Conservation (phyloP, 2,797 vertebrate genomes). For the Podarcis siculus region DNA sequence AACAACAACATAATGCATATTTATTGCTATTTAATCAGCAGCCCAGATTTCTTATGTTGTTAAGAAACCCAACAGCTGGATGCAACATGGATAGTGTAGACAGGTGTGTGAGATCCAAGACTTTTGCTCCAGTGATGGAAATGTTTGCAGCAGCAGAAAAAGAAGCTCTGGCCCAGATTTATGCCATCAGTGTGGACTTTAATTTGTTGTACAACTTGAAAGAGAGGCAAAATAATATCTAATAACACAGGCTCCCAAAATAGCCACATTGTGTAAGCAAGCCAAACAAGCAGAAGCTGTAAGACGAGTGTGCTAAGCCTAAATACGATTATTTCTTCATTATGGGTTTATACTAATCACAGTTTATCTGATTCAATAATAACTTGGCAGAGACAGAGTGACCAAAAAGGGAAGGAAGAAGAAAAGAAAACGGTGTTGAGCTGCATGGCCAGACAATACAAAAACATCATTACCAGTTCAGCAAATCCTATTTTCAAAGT, state of each 20-base stretch:
- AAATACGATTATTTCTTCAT: slow-evolving; percentile 8
- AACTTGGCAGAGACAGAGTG: not conserved
- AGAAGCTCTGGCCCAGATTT: not conserved
- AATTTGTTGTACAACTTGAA: not conserved
- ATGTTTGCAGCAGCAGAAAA: not conserved
- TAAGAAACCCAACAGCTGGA: no score
- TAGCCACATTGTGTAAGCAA: not conserved
- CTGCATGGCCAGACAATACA: slow-evolving; percentile 24
- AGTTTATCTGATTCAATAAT: slow-evolving; percentile 40
- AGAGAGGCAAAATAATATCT: not conserved
- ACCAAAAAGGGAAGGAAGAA: not conserved
- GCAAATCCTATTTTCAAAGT: slow-evolving; percentile 49
- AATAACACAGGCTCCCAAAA: not conserved
- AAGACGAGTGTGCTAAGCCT: not conserved
- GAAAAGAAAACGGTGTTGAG: slow-evolving; percentile 13
- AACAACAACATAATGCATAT: no score
- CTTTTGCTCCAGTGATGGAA: not conserved
- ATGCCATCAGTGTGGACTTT: not conserved
- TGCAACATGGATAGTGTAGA: no score
- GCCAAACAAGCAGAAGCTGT: slow-evolving; percentile 13
- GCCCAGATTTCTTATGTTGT: no score
- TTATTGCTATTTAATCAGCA: no score
- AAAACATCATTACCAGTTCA: slow-evolving; percentile 36
- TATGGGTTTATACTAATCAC: slow-evolving; percentile 28
- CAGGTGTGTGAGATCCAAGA: no score